phyloP scores from a whole-genome alignment of 2,888 invertebrate species.

The Anodontia alba region DNA sequence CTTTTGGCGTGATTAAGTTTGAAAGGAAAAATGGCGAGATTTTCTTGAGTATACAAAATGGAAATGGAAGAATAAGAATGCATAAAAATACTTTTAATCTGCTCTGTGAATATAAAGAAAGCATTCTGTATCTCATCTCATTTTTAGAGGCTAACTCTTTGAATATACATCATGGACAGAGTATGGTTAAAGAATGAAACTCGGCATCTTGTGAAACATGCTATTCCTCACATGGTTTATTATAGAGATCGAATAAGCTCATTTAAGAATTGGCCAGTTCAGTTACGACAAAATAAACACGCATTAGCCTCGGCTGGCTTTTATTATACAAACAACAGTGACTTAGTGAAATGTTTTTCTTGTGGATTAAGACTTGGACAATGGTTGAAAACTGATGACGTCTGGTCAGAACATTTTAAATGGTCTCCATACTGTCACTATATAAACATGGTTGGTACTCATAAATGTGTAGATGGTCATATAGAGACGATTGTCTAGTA shows the following conservation, averaged over 20 bases:
- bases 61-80: neutral
- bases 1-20: neutral
- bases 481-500: no score
- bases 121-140: neutral
- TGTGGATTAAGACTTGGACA: neutral
- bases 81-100: neutral
- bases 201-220: no score
- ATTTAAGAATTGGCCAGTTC: neutral
- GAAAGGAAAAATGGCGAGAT: conserved; percentile 2
- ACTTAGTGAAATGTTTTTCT: neutral
- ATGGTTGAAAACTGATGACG: neutral
- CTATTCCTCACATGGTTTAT: neutral
- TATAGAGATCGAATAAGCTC: neutral
- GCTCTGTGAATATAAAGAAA: conserved; percentile 10
- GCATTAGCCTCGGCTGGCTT: neutral
- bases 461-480: no score
- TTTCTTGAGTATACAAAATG: neutral
- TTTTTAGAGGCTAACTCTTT: conserved; percentile 6
- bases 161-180: neutral
- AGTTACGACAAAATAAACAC: neutral
- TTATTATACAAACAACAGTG: neutral
- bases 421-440: neutral
- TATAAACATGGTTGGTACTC: neutral
- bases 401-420: neutral
- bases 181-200: neutral